Evolutionary conservation across 1,140 invertebrate genomes (phyloP), one percentile per base, ranked within the genome.

Genomic region (Magallana angulata): DNA sequence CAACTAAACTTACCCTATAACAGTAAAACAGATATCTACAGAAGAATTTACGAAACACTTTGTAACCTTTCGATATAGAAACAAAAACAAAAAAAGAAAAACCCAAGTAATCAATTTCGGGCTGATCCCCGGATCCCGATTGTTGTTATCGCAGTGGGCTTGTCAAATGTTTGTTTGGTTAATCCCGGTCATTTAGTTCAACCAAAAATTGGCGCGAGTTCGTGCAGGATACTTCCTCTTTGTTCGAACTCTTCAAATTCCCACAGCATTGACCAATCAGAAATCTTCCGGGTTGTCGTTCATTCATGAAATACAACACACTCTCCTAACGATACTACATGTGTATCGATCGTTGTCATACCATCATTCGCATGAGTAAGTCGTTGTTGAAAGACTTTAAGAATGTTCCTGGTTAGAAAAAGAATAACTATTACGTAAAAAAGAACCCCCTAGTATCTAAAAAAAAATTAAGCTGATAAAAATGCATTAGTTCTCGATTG

Each of bases 221-320:
- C n/a, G 11, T 62, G 14, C 14, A 62, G 60, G n/a, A 62, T 36
- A 76, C 68, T 76, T 76, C 68, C 68, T 76, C 68, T 8, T 76
- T 76, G 18, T 7, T 8, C 8, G 68, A 76, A 76, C 68, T 76
- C 68, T 76, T 76, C 68, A 76, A 76, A 76, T 76, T 76, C 68
- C 68, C 68, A 76, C 68, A 30, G 11, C 68, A 76, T 76, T 76
- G 24, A 76, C 68, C 68, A 76, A 76, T 76, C 68, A 76, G 9
- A 76, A 76, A 12, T 76, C 68, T 76, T 76, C 68, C 68, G 68
- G 68, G 68, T 76, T 76, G 24, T 12, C 24, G 7, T 76, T 12
- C 68, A 76, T 76, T 76, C 68, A 76, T 76, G 0, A 76, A 48
- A 24, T 76, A 24, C 36, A 30, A 4, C 18, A 30, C 4, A 76